These are phyloP conservation scores for Butorides virescens DNA, from an alignment of 2,113 vertebrate genomes.

Conservation along the genomic window DNA sequence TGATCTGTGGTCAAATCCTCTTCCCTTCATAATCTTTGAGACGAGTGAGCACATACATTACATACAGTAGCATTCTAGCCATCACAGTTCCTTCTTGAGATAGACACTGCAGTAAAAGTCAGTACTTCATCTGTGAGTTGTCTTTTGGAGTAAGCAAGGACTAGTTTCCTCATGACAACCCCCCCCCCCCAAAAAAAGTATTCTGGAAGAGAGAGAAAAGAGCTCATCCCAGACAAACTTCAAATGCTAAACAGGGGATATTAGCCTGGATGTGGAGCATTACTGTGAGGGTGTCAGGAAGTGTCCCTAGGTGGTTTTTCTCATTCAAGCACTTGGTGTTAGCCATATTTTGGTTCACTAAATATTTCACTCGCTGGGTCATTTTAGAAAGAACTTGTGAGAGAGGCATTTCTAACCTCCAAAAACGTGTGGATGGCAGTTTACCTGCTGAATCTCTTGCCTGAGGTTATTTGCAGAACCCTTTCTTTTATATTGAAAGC, in stretches of 20 bases:
- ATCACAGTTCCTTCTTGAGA: background rate
- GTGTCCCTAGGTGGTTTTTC: background rate
- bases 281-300: background rate
- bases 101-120: background rate
- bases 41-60: background rate
- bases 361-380: background rate
- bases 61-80: background rate
- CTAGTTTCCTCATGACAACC: background rate
- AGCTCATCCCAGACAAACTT: background rate
- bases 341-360: background rate
- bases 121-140: background rate
- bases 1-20: background rate
- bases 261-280: background rate
- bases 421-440: background rate
- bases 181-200: background rate
- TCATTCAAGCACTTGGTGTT: fast-evolving
- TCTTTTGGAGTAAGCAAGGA: background rate
- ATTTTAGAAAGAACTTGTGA: background rate
- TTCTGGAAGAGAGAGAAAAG: background rate
- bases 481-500: background rate
- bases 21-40: background rate
- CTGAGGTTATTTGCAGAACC: background rate
- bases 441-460: background rate
- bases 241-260: background rate
- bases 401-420: background rate